Percentiles rank a stretch among this genome's conserved stretches.
Conservation (phyloP, 2,797 vertebrate genomes). For the Argya squamiceps region DNA sequence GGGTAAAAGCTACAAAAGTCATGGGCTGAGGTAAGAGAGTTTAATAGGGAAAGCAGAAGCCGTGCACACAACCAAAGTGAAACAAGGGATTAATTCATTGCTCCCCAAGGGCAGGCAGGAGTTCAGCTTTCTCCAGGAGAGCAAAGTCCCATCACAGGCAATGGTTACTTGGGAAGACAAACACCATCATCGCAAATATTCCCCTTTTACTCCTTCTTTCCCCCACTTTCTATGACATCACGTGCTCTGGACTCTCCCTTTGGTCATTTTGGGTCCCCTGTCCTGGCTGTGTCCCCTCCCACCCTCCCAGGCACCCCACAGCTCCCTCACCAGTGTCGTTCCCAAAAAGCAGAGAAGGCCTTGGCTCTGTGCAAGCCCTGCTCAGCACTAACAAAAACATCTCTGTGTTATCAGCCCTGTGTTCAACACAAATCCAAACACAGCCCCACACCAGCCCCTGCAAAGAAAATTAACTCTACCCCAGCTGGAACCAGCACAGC, state of each 20-base stretch:
- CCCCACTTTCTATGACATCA: background rate
- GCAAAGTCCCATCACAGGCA: background rate
- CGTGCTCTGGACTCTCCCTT: background rate
- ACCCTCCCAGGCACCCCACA: background rate
- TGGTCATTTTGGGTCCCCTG: background rate
- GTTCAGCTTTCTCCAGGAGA: background rate
- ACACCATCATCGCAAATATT: rapidly evolving
- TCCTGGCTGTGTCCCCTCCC: background rate
- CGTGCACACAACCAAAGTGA: rapidly evolving
- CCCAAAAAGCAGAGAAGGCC: background rate
- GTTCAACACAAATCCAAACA: background rate
- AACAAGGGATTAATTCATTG: background rate
- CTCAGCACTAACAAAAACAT: background rate
- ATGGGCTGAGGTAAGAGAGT: rapidly evolving
- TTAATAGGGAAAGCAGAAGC: background rate
- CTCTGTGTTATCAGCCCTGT: background rate
- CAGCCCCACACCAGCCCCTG: background rate
- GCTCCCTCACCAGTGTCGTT: background rate
- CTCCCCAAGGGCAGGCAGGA: background rate
- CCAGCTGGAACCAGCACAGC: background rate
- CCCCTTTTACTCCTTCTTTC: background rate
- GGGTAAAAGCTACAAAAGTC: background rate
- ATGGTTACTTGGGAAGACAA: rapidly evolving
- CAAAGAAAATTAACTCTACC: background rate
- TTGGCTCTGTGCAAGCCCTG: background rate